Evolutionary conservation across 1,140 invertebrate genomes (phyloP).

Genomic region (Diuraphis noxia): DNA sequence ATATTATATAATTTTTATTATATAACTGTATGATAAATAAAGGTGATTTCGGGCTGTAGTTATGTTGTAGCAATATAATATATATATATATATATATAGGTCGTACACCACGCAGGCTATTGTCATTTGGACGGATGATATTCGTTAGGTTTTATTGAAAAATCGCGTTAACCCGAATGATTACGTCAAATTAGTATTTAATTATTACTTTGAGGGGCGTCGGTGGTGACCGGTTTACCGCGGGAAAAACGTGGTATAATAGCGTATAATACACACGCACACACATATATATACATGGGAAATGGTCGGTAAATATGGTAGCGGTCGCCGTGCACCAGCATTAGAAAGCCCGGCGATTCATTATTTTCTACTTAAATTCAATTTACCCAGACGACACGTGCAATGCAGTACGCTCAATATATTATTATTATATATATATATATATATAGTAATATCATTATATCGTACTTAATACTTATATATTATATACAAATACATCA

Average conservation of each 20-base stretch:
- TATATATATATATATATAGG: too few relatives aligned
- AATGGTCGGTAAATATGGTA: background rate
- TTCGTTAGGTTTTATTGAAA: slow-evolving; percentile 3
- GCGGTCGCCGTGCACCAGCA: background rate
- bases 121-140: background rate
- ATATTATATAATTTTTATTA: background rate
- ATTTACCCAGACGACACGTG: slow-evolving; percentile 34
- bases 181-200: slow-evolving; percentile 44
- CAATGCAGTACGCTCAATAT: too few relatives aligned
- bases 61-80: too few relatives aligned
- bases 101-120: background rate
- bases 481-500: background rate
- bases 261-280: too few relatives aligned
- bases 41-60: background rate
- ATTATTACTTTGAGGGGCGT: background rate
- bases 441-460: background rate
- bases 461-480: background rate
- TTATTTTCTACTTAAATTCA: slow-evolving; percentile 54
- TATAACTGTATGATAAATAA: background rate
- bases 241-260: slow-evolving; percentile 24
- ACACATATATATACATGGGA: background rate
- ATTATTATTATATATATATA: too few relatives aligned
- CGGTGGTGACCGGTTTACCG: background rate
- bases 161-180: slow-evolving; percentile 43
- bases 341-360: slow-evolving; percentile 11